Percentiles rank a stretch among this genome's conserved stretches.
Evolutionary conservation across 2,797 vertebrate genomes (phyloP).

Genomic region (Macropodus opercularis): DNA sequence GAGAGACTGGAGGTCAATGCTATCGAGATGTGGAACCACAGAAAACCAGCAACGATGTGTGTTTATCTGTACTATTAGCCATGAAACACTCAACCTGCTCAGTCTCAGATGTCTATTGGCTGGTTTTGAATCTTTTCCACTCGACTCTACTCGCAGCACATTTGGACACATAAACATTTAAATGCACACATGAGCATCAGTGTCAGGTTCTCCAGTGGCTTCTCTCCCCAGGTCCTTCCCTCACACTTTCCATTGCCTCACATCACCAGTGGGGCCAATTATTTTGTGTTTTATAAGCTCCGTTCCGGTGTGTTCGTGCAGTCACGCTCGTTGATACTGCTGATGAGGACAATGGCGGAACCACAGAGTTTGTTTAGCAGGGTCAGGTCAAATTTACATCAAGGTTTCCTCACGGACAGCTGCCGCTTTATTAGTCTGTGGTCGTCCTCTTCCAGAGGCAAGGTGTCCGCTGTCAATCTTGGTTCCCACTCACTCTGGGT

Average conservation of each 20-base stretch:
- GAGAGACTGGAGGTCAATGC: conserved; percentile 52
- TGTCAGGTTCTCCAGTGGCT: conserved; percentile 31
- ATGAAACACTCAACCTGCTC: conserved; percentile 12
- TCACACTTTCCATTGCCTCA: conserved; percentile 44
- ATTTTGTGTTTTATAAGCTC: conserved; percentile 50
- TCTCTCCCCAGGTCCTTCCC: conserved; percentile 35
- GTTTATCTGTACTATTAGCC: conserved; percentile 23
- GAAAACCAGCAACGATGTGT: conserved; percentile 26
- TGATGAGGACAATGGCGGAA: background rate
- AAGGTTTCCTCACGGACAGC: conserved; percentile 19
- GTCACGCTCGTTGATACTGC: conserved; percentile 29
- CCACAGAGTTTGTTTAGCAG: background rate
- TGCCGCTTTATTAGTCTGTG: conserved; percentile 9
- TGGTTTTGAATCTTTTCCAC: conserved; percentile 20
- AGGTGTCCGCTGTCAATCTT: conserved; percentile 27
- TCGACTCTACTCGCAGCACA: background rate
- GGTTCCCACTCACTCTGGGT: conserved; percentile 26
- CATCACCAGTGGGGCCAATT: conserved; percentile 68
- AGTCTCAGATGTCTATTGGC: background rate
- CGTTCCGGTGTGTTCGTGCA: conserved; percentile 16
- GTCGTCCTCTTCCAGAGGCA: conserved; percentile 4
- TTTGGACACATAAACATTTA: conserved; percentile 8
- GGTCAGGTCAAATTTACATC: conserved; percentile 27
- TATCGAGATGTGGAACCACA: conserved; percentile 47
- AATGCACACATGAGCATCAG: conserved; percentile 6